Evolutionary conservation across 2,888 invertebrate genomes (phyloP), one percentile per base, ranked within the genome.

Genomic region (Caradrina clavipalpis): DNA sequence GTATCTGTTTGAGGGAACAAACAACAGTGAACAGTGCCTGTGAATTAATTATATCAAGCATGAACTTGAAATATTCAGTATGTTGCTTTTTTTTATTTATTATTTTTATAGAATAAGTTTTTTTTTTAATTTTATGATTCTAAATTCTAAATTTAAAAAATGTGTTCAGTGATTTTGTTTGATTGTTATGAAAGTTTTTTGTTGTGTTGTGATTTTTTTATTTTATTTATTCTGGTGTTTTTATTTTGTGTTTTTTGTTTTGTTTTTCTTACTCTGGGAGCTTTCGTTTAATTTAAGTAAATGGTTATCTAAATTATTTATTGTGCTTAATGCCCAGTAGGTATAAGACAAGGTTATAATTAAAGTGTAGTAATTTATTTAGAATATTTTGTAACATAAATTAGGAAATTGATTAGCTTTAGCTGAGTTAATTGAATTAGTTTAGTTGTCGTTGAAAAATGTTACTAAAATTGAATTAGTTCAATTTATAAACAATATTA

Each of bases 31-130:
- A 87, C 87, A 89, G 87, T 87, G 87, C 82, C 86, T 86, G 87
- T 87, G 84, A 79, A 85, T 73, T 78, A 73, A 78, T 66, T 69
- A 70, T 69, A 65, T 31, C 80, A 78, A 86, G 82, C 78, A 94
- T 93, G 93, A 88, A 91, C 81, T 81, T 88, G 15, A 88, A 85
- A 84, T 90, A 88, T 85, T 86, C 86, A 77, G 94, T 94, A 92
- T 54, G 93, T 93, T 83, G 17, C 56, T 79, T 73, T 66, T 67
- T 55, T 61, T 58, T 70, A 47, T 58, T 26, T 59, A 49, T 54
- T 53, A 47, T 62, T 60, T 26, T 51, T 54, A 2, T 45, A 45
- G 45, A 45, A 45, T 45, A 1, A 22, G 17, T 11, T 15, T 4
- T 47, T 35, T 45, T 39, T 10, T 21, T 21, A n/a, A n/a, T 67